Percentiles rank a stretch among this genome's conserved stretches.
Evolutionary conservation across 2,797 vertebrate species (phyloP).

Genomic region (Allobates femoralis): DNA sequence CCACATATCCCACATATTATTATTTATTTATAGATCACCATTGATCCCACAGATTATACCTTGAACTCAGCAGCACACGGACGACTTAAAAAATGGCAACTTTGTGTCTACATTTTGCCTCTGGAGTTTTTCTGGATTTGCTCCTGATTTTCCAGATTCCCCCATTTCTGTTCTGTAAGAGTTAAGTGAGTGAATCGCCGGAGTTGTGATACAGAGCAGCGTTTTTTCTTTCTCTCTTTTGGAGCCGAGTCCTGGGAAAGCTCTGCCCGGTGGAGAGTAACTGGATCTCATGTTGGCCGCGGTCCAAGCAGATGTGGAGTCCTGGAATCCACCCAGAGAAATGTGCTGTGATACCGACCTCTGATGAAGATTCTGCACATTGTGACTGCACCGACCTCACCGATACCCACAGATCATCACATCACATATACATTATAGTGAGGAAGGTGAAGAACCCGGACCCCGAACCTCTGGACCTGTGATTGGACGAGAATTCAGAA

Average conservation of each 20-base stretch:
- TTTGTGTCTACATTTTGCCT: background rate
- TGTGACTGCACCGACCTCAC: constrained; percentile 25
- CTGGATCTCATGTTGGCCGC: constrained; percentile 77
- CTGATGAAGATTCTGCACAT: constrained; percentile 50
- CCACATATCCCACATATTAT: no score
- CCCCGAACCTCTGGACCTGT: background rate
- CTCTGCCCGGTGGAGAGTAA: constrained; percentile 81
- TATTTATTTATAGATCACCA: no score
- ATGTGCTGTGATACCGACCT: constrained; percentile 72
- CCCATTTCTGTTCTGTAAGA: background rate
- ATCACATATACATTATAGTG: constrained; percentile 10
- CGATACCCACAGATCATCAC: constrained; percentile 36
- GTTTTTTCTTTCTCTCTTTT: constrained; percentile 78
- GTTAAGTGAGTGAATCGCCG: constrained; percentile 50
- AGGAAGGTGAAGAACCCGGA: background rate
- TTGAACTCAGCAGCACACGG: background rate
- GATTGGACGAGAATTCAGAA: background rate
- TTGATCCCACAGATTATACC: no score
- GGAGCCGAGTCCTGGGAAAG: constrained; percentile 80
- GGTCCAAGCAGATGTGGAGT: constrained; percentile 82
- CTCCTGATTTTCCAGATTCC: background rate
- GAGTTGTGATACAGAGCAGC: constrained; percentile 71
- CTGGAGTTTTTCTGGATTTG: background rate
- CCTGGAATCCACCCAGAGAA: constrained; percentile 80
- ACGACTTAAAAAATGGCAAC: background rate